These are phyloP conservation scores for Protaetia brevitarsis DNA, from an alignment of 1,140 invertebrate species.

Conservation along the genomic window DNA sequence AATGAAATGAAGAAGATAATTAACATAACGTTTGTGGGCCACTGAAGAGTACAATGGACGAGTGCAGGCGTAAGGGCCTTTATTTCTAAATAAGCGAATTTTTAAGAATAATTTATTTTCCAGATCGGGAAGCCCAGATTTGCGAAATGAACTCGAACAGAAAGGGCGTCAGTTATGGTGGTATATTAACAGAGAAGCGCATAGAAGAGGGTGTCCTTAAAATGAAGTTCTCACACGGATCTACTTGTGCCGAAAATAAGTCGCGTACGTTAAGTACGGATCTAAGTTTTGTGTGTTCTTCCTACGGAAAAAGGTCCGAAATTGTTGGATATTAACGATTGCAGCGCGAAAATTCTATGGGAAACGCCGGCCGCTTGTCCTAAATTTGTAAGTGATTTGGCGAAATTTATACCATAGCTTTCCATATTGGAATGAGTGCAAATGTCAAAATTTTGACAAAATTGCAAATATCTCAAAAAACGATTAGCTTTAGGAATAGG, in stretches of 20 bases:
- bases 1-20: neutral
- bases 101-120: neutral
- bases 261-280: neutral
- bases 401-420: too few species aligned
- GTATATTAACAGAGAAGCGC: neutral
- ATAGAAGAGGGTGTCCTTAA: neutral
- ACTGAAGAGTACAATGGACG: neutral
- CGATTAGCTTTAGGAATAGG: too few species aligned
- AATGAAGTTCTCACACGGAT: neutral
- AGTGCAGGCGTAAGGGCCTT: neutral
- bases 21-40: neutral
- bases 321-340: neutral
- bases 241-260: neutral
- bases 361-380: neutral
- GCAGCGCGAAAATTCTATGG: neutral
- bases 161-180: neutral
- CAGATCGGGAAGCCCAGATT: neutral
- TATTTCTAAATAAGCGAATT: too few species aligned
- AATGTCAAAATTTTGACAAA: too few species aligned
- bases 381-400: neutral
- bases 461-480: too few species aligned
- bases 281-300: neutral
- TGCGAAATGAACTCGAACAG: neutral
- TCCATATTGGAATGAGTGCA: too few species aligned
- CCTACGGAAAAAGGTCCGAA: neutral